Conservation (phyloP, 23 tunicate species). For the Trididemnum clinides region DNA sequence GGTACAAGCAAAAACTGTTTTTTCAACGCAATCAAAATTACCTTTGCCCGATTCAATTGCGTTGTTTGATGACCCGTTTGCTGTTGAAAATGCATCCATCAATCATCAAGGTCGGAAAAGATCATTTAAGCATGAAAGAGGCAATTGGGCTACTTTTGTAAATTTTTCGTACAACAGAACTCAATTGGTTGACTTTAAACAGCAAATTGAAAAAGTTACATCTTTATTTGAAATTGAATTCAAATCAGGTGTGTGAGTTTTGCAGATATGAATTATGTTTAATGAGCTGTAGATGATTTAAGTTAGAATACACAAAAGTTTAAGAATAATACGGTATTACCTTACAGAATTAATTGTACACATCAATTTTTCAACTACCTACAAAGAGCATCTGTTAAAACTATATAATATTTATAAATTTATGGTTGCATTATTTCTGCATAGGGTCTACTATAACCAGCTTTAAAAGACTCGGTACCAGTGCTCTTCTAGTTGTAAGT, state of each 20-base stretch:
- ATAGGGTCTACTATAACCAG: too few species aligned
- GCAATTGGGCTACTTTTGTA: constrained; percentile 53
- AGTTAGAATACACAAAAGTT: too few species aligned
- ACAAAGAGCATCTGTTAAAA: too few species aligned
- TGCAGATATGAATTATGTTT: too few species aligned
- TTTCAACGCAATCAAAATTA: neutral
- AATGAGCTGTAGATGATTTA: too few species aligned
- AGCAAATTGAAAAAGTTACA: neutral
- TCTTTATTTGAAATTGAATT: neutral
- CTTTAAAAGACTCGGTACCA: too few species aligned
- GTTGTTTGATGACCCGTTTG: neutral
- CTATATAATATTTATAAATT: too few species aligned
- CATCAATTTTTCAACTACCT: too few species aligned
- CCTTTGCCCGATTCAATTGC: constrained; percentile 13
- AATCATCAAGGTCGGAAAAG: constrained; percentile 29
- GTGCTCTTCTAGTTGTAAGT: too few species aligned
- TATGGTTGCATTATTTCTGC: too few species aligned
- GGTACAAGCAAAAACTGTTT: neutral
- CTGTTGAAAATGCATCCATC: neutral
- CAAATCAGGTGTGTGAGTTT: neutral
- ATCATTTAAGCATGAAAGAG: constrained; percentile 43
- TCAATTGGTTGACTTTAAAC: neutral
- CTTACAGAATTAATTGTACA: too few species aligned
- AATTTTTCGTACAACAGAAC: neutral
- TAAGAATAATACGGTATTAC: too few species aligned